phyloP scores from a whole-genome alignment of 1,140 invertebrate genomes.

The Drosophila kohkoa region DNA sequence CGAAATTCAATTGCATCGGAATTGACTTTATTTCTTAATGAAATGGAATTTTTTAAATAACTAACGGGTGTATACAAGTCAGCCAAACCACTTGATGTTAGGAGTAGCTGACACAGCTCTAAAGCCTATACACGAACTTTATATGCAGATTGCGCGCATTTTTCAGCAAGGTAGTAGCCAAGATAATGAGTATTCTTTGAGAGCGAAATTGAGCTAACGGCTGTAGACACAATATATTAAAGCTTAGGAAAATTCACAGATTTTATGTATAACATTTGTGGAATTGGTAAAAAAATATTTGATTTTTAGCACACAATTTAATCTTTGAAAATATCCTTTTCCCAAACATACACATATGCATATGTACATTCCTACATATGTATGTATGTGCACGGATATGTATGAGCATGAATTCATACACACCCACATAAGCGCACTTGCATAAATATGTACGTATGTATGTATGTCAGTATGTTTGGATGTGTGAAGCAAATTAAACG shows the following conservation, averaged over 20 bases:
- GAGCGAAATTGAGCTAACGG: background rate
- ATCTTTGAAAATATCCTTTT: background rate
- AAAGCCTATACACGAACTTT: background rate
- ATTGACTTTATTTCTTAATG: too few species aligned
- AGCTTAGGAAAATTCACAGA: too few species aligned
- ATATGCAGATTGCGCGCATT: slow-evolving; percentile 9
- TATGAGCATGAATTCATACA: background rate
- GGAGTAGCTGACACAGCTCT: background rate
- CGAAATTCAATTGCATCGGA: too few species aligned
- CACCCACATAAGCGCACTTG: background rate
- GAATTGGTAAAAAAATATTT: background rate
- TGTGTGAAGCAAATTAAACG: background rate
- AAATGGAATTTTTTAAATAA: too few species aligned
- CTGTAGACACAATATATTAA: background rate
- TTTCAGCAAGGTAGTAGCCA: background rate
- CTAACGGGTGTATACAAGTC: too few species aligned
- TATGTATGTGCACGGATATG: background rate
- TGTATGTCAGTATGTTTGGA: background rate
- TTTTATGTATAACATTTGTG: too few species aligned
- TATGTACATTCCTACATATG: background rate
- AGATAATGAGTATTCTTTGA: background rate
- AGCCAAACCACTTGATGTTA: too few species aligned
- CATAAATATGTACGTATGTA: background rate
- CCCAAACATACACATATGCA: background rate
- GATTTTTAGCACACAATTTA: background rate